Evolutionary conservation across 2,113 vertebrate genomes (phyloP), one percentile per base, ranked within the genome.

Genomic region (Ondatra zibethicus): DNA sequence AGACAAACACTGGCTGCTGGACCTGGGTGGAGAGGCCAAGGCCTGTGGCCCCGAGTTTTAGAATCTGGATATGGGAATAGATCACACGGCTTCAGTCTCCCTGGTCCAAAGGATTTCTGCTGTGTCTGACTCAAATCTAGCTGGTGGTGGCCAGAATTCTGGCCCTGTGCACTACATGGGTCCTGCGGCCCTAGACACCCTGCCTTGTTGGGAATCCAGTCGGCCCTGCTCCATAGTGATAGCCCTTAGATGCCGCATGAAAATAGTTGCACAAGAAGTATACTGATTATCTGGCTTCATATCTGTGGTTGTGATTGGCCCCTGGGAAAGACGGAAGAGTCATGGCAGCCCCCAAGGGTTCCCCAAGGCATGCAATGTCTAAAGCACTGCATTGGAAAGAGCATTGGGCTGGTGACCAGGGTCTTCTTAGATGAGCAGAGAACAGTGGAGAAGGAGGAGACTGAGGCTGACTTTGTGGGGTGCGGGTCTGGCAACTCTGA

Each of bases 11-110:
- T 17, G 39, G 39, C 1, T 3, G 68, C 39, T 1, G 8, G 31
- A 25, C 39, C 25, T 12, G 31, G 45, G 68, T 10, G 13, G 31
- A 42, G 42, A 61, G 39, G n/a, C 25, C 1, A 1, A 80, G 42
- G 73, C 17, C 3, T 0, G 10, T 7, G 72, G 39, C 27, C 5
- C 11, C 11, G 0, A 7, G 0, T 5, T 33, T 61, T 39, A 19
- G 58, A 61, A 8, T 21, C 77, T 31, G 7, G 89, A 45, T 39
- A 6, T 36, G 14, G 42, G 52, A n/a, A 17, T 9, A 2, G 3
- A 33, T 50, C 52, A 8, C 52, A 9, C 1, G 19, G 16, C 55
- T 77, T 65, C 9, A 14, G 27, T 13, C n/a, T 63, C 75, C 19
- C 33, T 27, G 31, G 27, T 31, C 39, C 39, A 63, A 61, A 63